Evolutionary conservation across 2,797 vertebrate species (phyloP).

Genomic region (Myotis myotis): DNA sequence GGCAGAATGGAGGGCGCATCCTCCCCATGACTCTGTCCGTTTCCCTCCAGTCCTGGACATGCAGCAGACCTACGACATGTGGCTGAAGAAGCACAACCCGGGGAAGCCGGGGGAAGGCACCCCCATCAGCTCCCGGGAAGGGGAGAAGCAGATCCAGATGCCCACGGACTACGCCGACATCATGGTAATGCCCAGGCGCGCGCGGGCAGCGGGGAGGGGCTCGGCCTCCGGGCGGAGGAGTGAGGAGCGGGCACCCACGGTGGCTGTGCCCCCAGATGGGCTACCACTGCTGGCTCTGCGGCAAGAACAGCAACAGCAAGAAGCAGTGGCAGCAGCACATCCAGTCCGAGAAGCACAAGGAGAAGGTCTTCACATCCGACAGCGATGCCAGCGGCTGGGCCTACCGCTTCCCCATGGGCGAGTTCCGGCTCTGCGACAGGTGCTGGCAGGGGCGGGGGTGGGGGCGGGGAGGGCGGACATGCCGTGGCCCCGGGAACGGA

Average conservation of each 20-base stretch:
- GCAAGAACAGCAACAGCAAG: conserved; percentile 96
- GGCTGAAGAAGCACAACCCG: conserved; percentile 87
- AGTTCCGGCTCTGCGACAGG: conserved; percentile 93
- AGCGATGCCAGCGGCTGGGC: conserved; percentile 90
- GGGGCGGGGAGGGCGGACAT: not conserved
- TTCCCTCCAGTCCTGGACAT: conserved; percentile 89
- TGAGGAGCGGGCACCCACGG: conserved; percentile 2
- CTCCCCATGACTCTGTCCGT: not conserved
- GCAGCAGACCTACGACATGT: conserved; percentile 94
- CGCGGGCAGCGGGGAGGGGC: not conserved
- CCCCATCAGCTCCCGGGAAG: conserved; percentile 80
- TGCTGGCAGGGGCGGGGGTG: conserved; percentile 57
- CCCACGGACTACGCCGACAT: conserved; percentile 94
- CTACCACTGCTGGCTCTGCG: conserved; percentile 95
- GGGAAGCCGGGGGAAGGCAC: conserved; percentile 87
- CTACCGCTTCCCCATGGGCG: conserved; percentile 93
- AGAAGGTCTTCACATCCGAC: conserved; percentile 94
- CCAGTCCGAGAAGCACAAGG: conserved; percentile 96
- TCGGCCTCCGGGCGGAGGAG: not conserved
- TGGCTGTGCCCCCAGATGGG: conserved; percentile 85
- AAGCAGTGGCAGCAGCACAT: conserved; percentile 99
- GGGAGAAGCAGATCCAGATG: conserved; percentile 95
- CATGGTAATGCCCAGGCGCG: conserved; percentile 83
- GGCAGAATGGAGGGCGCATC: not conserved
- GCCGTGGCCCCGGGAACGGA: not conserved